These are phyloP conservation scores for Plebejus melissa DNA, from an alignment of 2,888 invertebrate genomes.

Conservation along the genomic window DNA sequence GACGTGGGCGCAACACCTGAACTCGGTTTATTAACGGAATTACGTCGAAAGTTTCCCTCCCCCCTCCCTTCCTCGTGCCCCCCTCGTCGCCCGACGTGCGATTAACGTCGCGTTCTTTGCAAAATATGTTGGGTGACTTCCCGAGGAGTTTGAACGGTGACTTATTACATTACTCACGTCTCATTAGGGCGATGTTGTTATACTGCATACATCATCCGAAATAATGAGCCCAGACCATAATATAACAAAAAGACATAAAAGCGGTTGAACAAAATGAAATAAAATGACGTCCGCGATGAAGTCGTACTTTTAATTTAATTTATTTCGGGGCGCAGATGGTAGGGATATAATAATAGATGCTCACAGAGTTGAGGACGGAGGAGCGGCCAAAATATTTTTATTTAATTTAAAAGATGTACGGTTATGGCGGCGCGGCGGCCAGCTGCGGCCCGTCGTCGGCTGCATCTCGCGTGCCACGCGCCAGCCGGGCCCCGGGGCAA, in stretches of 20 bases:
- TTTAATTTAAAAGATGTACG: constrained; percentile 1
- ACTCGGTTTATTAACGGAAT: constrained; percentile 12
- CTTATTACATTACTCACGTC: constrained; percentile 18
- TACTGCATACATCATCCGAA: background rate
- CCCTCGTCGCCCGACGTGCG: background rate
- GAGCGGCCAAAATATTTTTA: constrained; percentile 1
- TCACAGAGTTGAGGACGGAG: background rate
- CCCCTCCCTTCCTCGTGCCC: background rate
- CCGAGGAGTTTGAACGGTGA: constrained; percentile 7
- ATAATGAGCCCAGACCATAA: background rate
- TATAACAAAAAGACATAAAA: background rate
- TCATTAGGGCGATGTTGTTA: background rate
- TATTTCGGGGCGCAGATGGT: background rate
- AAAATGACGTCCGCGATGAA: background rate
- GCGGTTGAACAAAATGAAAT: background rate
- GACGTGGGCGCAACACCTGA: constrained; percentile 12
- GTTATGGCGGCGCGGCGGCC: background rate
- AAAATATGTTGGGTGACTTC: constrained; percentile 7
- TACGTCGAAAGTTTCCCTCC: constrained; percentile 2
- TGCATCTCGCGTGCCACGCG: background rate
- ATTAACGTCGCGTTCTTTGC: constrained; percentile 9
- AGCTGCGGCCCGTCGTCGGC: constrained; percentile 8
- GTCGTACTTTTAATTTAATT: background rate
- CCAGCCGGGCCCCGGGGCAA: background rate
- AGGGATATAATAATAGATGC: background rate